Evolutionary conservation across 1,140 invertebrate genomes (phyloP).

Genomic region (Hyles euphorbiae): DNA sequence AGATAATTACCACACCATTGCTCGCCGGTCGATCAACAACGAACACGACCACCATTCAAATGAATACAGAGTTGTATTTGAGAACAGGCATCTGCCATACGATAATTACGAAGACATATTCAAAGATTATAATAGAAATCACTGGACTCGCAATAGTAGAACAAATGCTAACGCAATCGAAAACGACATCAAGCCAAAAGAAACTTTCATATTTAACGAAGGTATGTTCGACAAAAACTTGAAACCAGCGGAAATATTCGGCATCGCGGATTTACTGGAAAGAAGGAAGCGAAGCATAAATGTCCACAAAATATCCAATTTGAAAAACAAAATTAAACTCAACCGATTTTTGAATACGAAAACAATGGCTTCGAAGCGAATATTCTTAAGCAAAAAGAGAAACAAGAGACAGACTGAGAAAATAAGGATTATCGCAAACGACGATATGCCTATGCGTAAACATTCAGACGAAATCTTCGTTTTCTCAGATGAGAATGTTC

Average conservation of each 20-base stretch:
- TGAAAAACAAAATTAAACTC: constrained; percentile 46
- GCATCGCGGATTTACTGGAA: constrained; percentile 25
- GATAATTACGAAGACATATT: constrained; percentile 32
- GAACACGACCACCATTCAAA: constrained; percentile 31
- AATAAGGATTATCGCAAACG: constrained; percentile 50
- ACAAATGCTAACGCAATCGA: too few species aligned
- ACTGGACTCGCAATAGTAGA: too few species aligned
- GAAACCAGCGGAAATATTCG: constrained; percentile 39
- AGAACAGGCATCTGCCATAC: constrained; percentile 22
- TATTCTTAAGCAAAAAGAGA: constrained; percentile 48
- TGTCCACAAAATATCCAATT: constrained; percentile 41
- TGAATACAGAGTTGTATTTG: constrained; percentile 33
- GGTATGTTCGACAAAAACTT: constrained; percentile 36
- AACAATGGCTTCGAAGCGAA: constrained; percentile 36
- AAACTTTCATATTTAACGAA: constrained; percentile 21
- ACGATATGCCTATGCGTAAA: constrained; percentile 17
- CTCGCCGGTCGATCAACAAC: constrained; percentile 19
- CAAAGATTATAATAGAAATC: not conserved
- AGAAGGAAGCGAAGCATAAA: constrained; percentile 37
- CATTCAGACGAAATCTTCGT: constrained; percentile 32
- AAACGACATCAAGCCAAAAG: too few species aligned
- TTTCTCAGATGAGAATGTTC: constrained; percentile 46
- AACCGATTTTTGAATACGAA: constrained; percentile 50
- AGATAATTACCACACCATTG: constrained; percentile 18
- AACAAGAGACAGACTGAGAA: constrained; percentile 52